Percentiles rank a stretch among this genome's conserved stretches.
Conservation (phyloP, 2,888 invertebrate species). For the Trachelus troglodyta region DNA sequence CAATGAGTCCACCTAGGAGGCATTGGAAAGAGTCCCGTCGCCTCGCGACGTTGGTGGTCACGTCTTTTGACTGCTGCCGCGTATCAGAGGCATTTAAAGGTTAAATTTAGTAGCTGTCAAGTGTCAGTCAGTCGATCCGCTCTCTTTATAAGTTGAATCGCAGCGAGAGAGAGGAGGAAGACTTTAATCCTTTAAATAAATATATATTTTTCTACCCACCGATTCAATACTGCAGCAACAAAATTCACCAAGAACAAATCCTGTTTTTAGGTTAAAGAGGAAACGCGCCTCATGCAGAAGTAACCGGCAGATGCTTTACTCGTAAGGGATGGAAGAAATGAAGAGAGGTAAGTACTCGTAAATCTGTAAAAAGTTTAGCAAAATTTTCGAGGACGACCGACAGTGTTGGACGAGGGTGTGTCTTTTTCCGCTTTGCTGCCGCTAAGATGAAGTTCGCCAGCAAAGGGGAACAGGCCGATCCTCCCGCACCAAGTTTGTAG, state of each 20-base stretch:
- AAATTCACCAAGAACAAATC: neutral
- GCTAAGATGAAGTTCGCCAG: slow-evolving; percentile 69
- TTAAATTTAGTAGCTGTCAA: slow-evolving; percentile 37
- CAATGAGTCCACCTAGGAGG: neutral
- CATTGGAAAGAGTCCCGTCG: neutral
- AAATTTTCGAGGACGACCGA: neutral
- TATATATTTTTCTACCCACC: neutral
- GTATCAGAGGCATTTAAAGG: slow-evolving; percentile 26
- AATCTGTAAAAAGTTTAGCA: neutral
- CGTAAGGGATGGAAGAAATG: neutral
- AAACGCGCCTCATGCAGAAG: neutral
- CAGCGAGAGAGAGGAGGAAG: neutral
- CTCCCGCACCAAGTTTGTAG: slow-evolving; percentile 42
- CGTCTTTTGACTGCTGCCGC: slow-evolving; percentile 13
- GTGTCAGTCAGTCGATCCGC: neutral
- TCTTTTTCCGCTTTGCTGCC: slow-evolving; percentile 77
- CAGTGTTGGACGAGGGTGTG: slow-evolving; percentile 67
- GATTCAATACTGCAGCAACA: neutral
- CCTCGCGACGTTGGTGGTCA: neutral
- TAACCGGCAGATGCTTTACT: neutral
- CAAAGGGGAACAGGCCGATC: slow-evolving; percentile 72
- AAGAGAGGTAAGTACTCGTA: neutral
- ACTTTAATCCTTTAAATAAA: neutral
- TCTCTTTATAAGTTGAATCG: neutral
- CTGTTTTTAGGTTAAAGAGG: neutral